Base-by-base conservation (phyloP, 2,888 invertebrate species). In the Calameuta idolon region DNA sequence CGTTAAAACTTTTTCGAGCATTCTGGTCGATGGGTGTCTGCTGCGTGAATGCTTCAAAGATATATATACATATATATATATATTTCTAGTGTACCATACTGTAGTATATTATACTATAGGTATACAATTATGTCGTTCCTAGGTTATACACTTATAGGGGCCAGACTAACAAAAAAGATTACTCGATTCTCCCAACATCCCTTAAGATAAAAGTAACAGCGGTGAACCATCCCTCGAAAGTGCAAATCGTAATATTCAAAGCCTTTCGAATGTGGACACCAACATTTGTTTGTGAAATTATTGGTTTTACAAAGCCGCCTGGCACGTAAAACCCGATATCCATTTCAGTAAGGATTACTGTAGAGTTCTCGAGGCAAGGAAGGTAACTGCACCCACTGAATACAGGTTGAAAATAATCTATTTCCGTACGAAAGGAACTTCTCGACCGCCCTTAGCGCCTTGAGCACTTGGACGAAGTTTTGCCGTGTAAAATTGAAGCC, bases 1-100 rank as follows among this genome's bases (percentile, higher is more conserved):
- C 81, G 81, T 85, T 85, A 84, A 85, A 85, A 85, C 80, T 85
- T 85, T 75, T 74, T 82, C 79, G 78, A 84, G 82, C 69, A 84
- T 79, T 74, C 81, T 84, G 76, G 69, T 55, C 55, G 55, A 55
- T 55, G 55, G 23, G 55, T 55, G 55, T 55, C 55, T 55, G 55
- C 55, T 55, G 55, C 23, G 55, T 55, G 55, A 55, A 23, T 55
- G 55, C 55, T 55, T 23, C 2, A 55, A 55, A 9, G 15, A 55
- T 23, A 55, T 23, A 55, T 23, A 15, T 37, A 37, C 12, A 37
- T 23, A 55, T 55, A 23, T 37, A 37, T 35, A 12, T 35, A 23
- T 55, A 9, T 55, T 9, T 37, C 4, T 9, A 55, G 5, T 55
- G 2, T 55, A 55, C 55, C 23, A 55, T 55, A 55, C 55, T 23